phyloP scores from a whole-genome alignment of 2,113 vertebrate genomes.

The Platichthys flesus region DNA sequence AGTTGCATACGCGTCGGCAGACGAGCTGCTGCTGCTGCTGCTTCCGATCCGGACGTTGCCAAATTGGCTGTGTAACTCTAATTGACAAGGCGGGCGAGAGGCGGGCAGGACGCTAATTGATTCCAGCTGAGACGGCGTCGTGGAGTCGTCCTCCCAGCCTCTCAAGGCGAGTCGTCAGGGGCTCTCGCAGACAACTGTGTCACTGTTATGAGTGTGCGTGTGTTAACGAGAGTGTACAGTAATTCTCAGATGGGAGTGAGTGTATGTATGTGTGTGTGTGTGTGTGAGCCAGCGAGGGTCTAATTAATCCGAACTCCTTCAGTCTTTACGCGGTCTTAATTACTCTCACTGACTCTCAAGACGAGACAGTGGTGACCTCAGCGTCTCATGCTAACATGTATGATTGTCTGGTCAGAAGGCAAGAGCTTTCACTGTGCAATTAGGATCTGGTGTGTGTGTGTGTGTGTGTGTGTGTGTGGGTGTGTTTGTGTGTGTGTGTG shows the following conservation, averaged over 20 bases:
- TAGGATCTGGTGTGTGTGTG: conserved; percentile 43
- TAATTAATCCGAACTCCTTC: conserved; percentile 73
- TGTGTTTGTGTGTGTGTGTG: conserved; percentile 25
- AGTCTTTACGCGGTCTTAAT: conserved; percentile 76
- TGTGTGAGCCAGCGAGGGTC: conserved; percentile 50
- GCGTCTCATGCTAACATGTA: conserved; percentile 53
- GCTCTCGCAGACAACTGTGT: conserved; percentile 42
- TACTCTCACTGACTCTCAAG: conserved; percentile 76
- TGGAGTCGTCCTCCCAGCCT: conserved; percentile 39
- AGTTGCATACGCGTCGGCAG: background rate
- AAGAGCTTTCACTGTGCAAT: conserved; percentile 66
- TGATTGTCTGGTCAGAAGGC: conserved; percentile 74
- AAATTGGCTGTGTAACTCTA: conserved; percentile 64
- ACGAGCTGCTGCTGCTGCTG: conserved; percentile 17
- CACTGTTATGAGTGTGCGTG: background rate
- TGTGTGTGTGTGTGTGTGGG: conserved; percentile 38
- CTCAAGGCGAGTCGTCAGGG: conserved; percentile 55
- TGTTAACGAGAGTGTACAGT: background rate
- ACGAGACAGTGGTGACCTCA: conserved; percentile 37
- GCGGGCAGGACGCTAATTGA: conserved; percentile 63
- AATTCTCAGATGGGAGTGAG: conserved; percentile 31
- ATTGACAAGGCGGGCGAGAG: conserved; percentile 51
- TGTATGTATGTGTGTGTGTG: conserved; percentile 41
- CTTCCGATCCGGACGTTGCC: conserved; percentile 7
- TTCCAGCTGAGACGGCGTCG: conserved; percentile 59